Base-by-base conservation (phyloP, 2,797 vertebrate species). In the Melanotaenia parkinsoni region DNA sequence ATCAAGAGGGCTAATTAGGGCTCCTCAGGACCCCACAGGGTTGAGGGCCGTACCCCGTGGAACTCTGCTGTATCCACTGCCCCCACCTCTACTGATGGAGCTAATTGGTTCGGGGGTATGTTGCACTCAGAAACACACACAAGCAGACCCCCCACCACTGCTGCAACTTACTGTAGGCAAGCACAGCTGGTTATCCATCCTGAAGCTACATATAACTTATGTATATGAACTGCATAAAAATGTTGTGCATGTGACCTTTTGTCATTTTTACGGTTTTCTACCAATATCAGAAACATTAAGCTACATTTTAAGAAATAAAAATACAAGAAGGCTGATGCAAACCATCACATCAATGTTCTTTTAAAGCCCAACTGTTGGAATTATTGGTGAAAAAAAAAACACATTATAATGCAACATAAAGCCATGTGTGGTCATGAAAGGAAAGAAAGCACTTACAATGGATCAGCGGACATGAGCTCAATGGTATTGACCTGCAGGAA, bases 1-100 rank as follows among this genome's bases (percentile, higher is more conserved):
- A 94, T 94, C 92, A 92, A 88, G 72, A 73, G 64, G 80, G 87
- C 91, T 95, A 93, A 95, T 95, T 94, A 94, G 86, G 87, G 86
- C 88, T 92, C 88, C 88, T 92, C 81, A 70, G 84, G 88, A 88
- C 88, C 93, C 92, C 92, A 88, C 84, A 81, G 87, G 82, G 91
- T 78, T 80, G 77, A 82, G 78, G 84, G 84, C 84, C 50, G 50
- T 84, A 87, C 89, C 84, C 83, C 77, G 83, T 65, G 86, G 88
- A 88, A 88, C 76, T 72, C 77, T 37, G 6, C 81, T 80, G 70
- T 83, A 85, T 77, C 85, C 66, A 12, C 45, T 37, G 2, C 70
- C 58, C 43, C 70, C 74, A 75, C 83, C 77, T 71, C 70, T 67
- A 81, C 54, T 72, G 73, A 72, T 76, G 68, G 64, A 86, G 86